Conservation (phyloP, 30 jellyfish, hydroid and myxozoan species). For the Chrysaora quinquecirrha region DNA sequence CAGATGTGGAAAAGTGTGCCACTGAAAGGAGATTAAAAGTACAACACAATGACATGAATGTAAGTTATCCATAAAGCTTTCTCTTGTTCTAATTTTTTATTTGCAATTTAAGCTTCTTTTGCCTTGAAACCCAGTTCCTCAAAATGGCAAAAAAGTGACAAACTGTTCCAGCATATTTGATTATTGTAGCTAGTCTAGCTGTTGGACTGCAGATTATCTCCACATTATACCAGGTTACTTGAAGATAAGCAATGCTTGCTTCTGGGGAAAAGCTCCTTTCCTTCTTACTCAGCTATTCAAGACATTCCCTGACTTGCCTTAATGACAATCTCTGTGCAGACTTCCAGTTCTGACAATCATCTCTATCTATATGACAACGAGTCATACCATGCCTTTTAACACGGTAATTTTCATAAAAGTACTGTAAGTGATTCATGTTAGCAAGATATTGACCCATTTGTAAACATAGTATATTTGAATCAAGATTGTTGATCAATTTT, state of each 20-base stretch:
- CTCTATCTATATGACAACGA: background rate
- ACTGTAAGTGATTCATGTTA: slow-evolving; percentile 2
- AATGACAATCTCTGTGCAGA: slow-evolving; percentile 20
- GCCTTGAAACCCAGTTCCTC: slow-evolving; percentile 15
- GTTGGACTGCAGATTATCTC: slow-evolving; percentile 12
- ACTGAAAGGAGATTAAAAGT: background rate
- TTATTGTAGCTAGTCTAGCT: background rate
- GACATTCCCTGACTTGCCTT: background rate
- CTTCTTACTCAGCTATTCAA: slow-evolving; percentile 4
- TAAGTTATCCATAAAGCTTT: background rate
- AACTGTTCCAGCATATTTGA: background rate
- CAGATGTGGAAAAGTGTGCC: background rate
- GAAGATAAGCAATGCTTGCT: slow-evolving; percentile 3
- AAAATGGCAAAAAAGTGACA: background rate
- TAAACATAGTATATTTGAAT: background rate
- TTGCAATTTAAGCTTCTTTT: background rate
- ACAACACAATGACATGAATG: slow-evolving; percentile 5
- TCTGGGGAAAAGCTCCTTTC: background rate
- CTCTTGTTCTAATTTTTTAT: background rate
- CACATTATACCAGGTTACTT: background rate
- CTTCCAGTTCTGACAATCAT: slow-evolving; percentile 10
- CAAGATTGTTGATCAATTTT: slow-evolving; percentile 17
- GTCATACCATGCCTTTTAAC: background rate
- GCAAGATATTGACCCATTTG: slow-evolving; percentile 2
- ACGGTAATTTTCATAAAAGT: background rate